A percentile compares a stretch with the other conserved stretches of the same genome.
phyloP scores from a whole-genome alignment of 2,113 vertebrate genomes.

The Strigops habroptila region DNA sequence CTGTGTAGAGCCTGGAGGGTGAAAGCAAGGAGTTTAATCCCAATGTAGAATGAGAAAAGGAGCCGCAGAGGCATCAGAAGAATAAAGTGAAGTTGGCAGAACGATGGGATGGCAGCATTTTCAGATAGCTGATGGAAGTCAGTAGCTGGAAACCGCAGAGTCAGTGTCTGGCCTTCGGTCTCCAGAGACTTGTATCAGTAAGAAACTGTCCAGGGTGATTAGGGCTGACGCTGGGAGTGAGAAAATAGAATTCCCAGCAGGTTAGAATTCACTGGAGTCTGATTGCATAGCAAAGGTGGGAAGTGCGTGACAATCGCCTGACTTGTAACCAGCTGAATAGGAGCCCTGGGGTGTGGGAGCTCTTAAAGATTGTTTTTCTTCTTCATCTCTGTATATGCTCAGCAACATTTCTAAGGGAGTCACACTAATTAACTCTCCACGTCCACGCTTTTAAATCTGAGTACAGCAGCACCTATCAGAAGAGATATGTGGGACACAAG shows the following conservation, averaged over 20 bases:
- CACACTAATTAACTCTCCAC: neutral
- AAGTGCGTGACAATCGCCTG: neutral
- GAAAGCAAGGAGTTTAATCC: neutral
- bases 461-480: neutral
- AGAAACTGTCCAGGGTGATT: neutral
- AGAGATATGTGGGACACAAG: neutral
- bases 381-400: neutral
- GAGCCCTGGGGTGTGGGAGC: neutral
- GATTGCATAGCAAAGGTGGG: neutral
- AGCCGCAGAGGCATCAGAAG: neutral
- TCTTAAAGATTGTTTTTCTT: neutral
- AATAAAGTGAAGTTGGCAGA: neutral
- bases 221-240: neutral
- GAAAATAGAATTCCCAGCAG: neutral
- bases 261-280: neutral
- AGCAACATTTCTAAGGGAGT: constrained; percentile 9
- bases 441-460: neutral
- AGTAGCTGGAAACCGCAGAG: neutral
- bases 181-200: neutral
- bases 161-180: neutral
- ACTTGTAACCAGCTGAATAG: neutral
- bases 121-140: neutral
- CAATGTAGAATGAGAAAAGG: neutral
- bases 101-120: neutral
- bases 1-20: neutral